Evolutionary conservation across 2,888 invertebrate species (phyloP).

Genomic region (Fissipunctia ypsillon): DNA sequence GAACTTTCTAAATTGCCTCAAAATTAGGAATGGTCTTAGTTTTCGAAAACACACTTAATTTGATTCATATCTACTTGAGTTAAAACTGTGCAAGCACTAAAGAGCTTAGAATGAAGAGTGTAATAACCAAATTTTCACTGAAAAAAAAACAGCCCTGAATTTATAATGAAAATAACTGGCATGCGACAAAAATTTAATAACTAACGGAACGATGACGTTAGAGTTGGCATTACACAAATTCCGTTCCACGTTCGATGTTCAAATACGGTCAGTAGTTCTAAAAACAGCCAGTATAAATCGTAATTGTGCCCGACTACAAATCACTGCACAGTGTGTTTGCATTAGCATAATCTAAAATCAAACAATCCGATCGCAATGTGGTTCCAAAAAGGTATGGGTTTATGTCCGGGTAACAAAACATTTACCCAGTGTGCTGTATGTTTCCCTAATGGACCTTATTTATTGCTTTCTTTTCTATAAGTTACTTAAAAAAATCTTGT

Average conservation of each 20-base stretch:
- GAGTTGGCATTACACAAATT: constrained; percentile 31
- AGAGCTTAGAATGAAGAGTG: neutral
- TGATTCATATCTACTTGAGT: neutral
- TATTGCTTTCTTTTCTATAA: constrained; percentile 22
- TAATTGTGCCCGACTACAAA: constrained; percentile 62
- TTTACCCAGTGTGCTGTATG: constrained; percentile 36
- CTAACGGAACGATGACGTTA: constrained; percentile 1
- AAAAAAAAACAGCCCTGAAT: too few species aligned
- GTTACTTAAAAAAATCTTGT: too few species aligned
- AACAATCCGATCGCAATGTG: constrained; percentile 57
- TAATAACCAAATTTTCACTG: neutral
- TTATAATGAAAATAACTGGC: constrained; percentile 11
- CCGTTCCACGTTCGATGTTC: constrained; percentile 31
- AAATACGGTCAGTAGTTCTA: constrained; percentile 49
- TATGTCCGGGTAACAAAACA: constrained; percentile 54
- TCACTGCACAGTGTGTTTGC: constrained; percentile 52
- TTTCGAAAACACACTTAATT: neutral
- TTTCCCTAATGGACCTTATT: constrained; percentile 20
- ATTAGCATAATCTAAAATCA: constrained; percentile 68
- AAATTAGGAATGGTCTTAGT: neutral
- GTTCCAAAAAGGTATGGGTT: constrained; percentile 55
- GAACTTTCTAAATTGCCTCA: neutral
- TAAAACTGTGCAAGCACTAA: neutral
- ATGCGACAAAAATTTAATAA: constrained; percentile 8
- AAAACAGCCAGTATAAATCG: constrained; percentile 53